Evolutionary conservation across 2,113 vertebrate species (phyloP).

Genomic region (Centropristis striata): DNA sequence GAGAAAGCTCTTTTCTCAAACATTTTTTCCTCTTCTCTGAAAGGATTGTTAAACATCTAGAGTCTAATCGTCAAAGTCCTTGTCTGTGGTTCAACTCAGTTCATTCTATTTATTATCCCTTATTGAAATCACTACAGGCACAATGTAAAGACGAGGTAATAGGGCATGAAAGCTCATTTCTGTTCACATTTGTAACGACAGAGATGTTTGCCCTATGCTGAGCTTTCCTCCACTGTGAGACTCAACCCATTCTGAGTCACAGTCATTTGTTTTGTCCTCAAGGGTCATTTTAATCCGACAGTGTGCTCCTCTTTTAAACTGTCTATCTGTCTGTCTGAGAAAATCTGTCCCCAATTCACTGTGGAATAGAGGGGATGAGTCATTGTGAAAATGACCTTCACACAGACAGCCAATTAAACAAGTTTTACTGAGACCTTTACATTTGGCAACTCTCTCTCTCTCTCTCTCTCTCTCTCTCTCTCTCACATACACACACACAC

Average conservation of each 20-base stretch:
- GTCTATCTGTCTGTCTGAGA: conserved; percentile 4
- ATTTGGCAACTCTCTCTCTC: background rate
- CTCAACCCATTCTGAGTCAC: conserved; percentile 30
- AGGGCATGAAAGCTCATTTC: too few species aligned
- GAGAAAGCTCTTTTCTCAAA: background rate
- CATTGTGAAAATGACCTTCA: conserved; percentile 59
- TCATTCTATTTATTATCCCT: conserved; percentile 1
- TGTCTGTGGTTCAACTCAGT: background rate
- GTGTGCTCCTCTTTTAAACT: conserved; percentile 10
- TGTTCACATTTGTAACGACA: background rate
- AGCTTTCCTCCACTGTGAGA: background rate
- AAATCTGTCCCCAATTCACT: conserved; percentile 31
- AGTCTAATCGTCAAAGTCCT: background rate
- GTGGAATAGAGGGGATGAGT: conserved; percentile 58
- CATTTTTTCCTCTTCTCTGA: background rate
- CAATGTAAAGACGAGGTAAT: background rate
- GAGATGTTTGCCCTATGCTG: background rate
- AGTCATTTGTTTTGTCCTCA: conserved; percentile 11
- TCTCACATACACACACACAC: background rate
- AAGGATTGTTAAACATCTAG: background rate
- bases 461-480: too few species aligned
- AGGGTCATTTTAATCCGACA: conserved; percentile 33
- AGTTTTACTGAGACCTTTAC: conserved; percentile 37
- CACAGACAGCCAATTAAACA: conserved; percentile 45
- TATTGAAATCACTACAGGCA: background rate